Base-by-base conservation (phyloP, 2,113 vertebrate species). In the Bufo bufo region DNA sequence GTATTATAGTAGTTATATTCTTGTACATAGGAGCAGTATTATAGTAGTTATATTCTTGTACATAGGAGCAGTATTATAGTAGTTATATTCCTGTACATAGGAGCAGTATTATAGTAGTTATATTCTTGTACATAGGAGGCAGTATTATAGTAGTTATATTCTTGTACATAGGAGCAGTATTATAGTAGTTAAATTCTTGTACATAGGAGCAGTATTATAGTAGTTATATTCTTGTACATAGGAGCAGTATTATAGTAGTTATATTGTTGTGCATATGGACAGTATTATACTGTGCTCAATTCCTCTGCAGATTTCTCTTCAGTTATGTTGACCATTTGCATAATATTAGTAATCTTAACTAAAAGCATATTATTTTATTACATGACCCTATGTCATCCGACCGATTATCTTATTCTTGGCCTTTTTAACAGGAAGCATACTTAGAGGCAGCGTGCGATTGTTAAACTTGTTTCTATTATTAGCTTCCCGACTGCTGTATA, bases 401-500 rank as follows among this genome's bases (percentile, higher is more conserved):
- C 86, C 80, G 43, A 47, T 88, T 33, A 61, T 69, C 54, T 65
- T 81, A 12, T 71, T 74, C 56, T 23, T 49, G 45, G 69, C 43
- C 61, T 20, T 80, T 58, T 79, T 58, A 45, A 43, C 50, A 87
- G 69, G 33, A 58, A 83, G 63, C 79, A 75, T 75, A 82, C 63
- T 82, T 82, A 49, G 75, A 63, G 75, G 23, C 86, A 63, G 79
- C 49, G 23, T 50, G 69, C 14, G n/a, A 66, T 80, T 59, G 81
- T 84, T 47, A 77, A 8, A 87, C 50, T 58, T 52, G 8, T 8
- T 6, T 63, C 45, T 77, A 23, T 77, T 83, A 77, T 83, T 83
- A 66, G 54, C 71, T 88, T 52, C 50, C 80, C 72, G 23, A 66
- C 80, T 20, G 86, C 80, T 88, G 80, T 83, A 77, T 66, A 77